Base-by-base conservation (phyloP, 2,888 invertebrate genomes). In the Prionchulus punctatus region DNA sequence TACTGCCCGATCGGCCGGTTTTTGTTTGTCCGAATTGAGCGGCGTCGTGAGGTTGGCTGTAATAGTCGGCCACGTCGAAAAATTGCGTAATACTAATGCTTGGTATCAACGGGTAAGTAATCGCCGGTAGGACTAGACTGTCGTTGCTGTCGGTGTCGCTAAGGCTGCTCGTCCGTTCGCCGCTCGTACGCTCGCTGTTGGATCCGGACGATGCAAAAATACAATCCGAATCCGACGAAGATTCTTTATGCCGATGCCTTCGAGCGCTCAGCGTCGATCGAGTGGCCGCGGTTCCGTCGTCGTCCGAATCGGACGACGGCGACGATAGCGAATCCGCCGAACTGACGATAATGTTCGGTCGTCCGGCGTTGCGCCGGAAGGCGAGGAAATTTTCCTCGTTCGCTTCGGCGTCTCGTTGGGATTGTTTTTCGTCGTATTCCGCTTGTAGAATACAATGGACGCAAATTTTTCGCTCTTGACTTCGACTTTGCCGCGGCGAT, bases 31-130 rank as follows among this genome's bases (percentile, higher is more conserved):
- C 36, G 18, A 36, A 7, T 18, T 7, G 18, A 7, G 36, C 36
- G 36, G 12, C 12, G 18, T 36, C 36, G 18, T 36, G 12, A 18
- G 36, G 36, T 36, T 36, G 36, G 18, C 18, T 36, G 12, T n/a
- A n/a, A n/a, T n/a, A n/a, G n/a, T n/a, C n/a, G n/a, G n/a, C n/a
- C n/a, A 18, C n/a, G 23, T 45, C 47, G 47, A 45, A 45, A 45
- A 45, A 45, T 45, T 45, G 47, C 23, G 47, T 45, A 12, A 45
- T 23, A 45, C 47, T 45, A 23, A 45, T 45, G 23, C 47, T 45
- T 7, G 47, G 47, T 21, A 45, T 45, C 36, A 36, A 12, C 7
- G 36, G 36, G 12, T 12, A 18, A 18, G 36, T 36, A 18, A 36
- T 36, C 12, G 36, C 36, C 12, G 36, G 36, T 7, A 36, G 36